Conservation (phyloP, 64 coral and sea anemone species). For the Montipora cactus region DNA sequence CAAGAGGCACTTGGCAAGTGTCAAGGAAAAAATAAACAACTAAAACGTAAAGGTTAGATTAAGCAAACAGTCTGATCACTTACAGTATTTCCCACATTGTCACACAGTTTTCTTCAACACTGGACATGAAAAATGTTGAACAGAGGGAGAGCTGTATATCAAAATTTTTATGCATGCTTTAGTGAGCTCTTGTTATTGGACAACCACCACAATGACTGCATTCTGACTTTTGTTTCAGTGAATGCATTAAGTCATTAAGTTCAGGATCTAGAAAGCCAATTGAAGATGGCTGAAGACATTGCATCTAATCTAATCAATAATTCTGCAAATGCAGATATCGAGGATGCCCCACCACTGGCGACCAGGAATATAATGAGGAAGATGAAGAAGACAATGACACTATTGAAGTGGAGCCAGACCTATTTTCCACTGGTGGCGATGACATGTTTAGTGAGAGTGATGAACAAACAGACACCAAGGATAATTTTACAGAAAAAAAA, state of each 20-base stretch:
- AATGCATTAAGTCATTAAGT: not conserved
- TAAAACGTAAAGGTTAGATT: constrained; percentile 10
- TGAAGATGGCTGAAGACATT: not conserved
- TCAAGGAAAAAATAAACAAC: constrained; percentile 37
- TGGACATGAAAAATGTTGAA: not conserved
- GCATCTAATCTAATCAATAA: not conserved
- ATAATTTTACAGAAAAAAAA: not conserved
- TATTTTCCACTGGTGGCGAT: not conserved
- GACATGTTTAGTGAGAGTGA: not conserved
- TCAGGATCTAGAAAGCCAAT: not conserved
- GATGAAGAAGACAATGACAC: not conserved
- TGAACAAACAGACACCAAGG: not conserved
- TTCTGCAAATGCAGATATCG: not conserved
- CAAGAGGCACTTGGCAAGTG: constrained; percentile 28
- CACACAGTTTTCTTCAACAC: not conserved
- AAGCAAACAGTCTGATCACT: not conserved
- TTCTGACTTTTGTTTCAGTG: not conserved
- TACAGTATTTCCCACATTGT: not conserved
- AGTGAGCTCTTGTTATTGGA: not conserved
- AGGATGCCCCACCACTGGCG: not conserved
- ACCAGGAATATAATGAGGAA: not conserved
- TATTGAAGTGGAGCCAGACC: not conserved
- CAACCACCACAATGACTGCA: not conserved
- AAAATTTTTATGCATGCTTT: not conserved
- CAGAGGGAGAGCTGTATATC: not conserved